Conservation (phyloP, 2,113 vertebrate species). For the Symphodus melops region DNA sequence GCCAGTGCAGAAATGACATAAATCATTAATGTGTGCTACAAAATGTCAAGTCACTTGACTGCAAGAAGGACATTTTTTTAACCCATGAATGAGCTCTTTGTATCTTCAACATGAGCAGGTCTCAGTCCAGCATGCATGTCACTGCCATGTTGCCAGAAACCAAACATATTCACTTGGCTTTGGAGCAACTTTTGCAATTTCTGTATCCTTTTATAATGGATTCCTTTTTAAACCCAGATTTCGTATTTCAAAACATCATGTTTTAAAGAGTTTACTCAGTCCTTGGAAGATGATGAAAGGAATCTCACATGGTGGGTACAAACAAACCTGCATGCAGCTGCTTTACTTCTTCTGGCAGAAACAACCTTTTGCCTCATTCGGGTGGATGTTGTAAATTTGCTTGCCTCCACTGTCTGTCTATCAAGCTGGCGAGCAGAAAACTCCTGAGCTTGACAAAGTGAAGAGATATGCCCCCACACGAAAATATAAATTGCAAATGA, state of each 20-base stretch:
- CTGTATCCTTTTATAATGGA: not conserved
- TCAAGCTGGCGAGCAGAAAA: slow-evolving; percentile 8
- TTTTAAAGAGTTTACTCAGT: not conserved
- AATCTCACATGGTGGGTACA: not conserved
- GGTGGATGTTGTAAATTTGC: not conserved
- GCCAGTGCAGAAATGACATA: no score
- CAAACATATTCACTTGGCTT: no score
- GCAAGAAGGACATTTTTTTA: no score
- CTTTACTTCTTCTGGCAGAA: not conserved
- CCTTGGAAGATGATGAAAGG: not conserved
- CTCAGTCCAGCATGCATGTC: no score
- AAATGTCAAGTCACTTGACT: no score
- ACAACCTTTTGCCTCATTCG: slow-evolving; percentile 4
- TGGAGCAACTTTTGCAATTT: no score
- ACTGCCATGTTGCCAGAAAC: no score
- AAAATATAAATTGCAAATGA: slow-evolving; percentile 31
- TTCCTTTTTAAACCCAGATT: not conserved
- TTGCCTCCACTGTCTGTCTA: not conserved
- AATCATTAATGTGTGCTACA: no score
- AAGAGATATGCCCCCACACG: slow-evolving; percentile 10
- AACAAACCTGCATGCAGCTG: not conserved
- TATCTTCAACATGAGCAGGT: no score
- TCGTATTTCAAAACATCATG: not conserved
- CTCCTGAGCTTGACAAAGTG: slow-evolving; percentile 3
- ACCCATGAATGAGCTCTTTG: no score